These are phyloP conservation scores for Cottus gobio DNA, from an alignment of 2,113 vertebrate genomes.

Conservation along the genomic window DNA sequence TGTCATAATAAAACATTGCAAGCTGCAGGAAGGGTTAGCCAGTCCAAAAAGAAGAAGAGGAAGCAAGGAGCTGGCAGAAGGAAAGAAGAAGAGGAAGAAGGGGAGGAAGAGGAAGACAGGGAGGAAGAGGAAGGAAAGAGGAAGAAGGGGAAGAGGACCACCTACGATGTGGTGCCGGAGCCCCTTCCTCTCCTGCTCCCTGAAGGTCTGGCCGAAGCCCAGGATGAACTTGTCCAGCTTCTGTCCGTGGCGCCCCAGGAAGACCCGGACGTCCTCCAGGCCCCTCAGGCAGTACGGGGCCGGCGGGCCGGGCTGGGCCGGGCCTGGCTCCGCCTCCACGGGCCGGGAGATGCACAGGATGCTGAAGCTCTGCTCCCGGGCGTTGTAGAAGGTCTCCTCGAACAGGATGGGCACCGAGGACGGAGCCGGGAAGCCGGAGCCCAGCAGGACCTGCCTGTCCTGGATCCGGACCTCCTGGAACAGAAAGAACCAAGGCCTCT, in stretches of 20 bases:
- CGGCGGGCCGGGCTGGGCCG: slow-evolving; percentile 72
- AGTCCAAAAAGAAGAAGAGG: not conserved
- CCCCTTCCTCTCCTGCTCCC: slow-evolving; percentile 92
- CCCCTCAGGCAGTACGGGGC: slow-evolving; percentile 88
- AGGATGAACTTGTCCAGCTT: slow-evolving; percentile 90
- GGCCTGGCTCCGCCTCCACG: slow-evolving; percentile 84
- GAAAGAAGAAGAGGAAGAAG: not conserved
- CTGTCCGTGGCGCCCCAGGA: slow-evolving; percentile 90
- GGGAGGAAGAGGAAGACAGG: not conserved
- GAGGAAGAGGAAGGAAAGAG: not conserved
- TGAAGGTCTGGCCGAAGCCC: slow-evolving; percentile 87
- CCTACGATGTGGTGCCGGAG: slow-evolving; percentile 94
- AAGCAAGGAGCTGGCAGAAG: too few species aligned
- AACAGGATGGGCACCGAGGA: slow-evolving; percentile 91
- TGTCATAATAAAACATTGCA: too few species aligned
- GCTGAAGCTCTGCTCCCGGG: slow-evolving; percentile 96
- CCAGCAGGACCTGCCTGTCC: slow-evolving; percentile 89
- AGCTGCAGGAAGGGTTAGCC: too few species aligned
- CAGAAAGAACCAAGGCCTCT: too few species aligned
- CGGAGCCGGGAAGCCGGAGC: slow-evolving; percentile 82
- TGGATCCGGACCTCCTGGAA: slow-evolving; percentile 91
- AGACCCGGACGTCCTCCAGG: slow-evolving; percentile 90
- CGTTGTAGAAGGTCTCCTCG: slow-evolving; percentile 98
- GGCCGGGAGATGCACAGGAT: slow-evolving; percentile 92
- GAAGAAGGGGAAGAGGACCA: not conserved